Evolutionary conservation across 2,888 invertebrate genomes (phyloP).

Genomic region (Agrochola lota): DNA sequence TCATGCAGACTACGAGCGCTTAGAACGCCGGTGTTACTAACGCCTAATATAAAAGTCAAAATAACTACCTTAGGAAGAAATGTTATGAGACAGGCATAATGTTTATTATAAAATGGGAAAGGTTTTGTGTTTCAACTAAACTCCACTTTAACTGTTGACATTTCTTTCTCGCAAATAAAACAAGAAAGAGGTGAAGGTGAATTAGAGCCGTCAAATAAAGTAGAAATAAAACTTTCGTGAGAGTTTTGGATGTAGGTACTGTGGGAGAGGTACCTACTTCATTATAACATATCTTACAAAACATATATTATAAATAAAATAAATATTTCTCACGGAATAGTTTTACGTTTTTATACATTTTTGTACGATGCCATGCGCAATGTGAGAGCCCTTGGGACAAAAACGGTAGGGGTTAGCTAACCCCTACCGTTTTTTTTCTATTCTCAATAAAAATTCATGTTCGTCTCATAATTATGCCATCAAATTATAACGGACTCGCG

Average conservation of each 20-base stretch:
- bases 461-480: no score
- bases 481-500: no score
- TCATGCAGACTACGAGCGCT: constrained; percentile 49
- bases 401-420: no score
- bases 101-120: constrained; percentile 14
- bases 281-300: no score
- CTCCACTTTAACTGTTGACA: neutral
- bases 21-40: constrained; percentile 28
- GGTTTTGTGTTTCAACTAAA: neutral
- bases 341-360: no score
- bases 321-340: no score
- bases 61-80: constrained; percentile 30
- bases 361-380: no score
- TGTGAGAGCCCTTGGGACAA: no score
- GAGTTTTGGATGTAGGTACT: neutral
- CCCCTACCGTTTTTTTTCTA: no score
- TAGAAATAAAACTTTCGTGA: neutral
- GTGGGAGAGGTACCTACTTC: no score
- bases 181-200: neutral
- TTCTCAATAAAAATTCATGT: no score
- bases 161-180: neutral
- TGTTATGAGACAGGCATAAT: constrained; percentile 25
- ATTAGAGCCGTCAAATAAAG: neutral
- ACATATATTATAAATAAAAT: no score
- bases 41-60: constrained; percentile 64